Conservation (phyloP, 2,113 vertebrate genomes). For the Psittacula cyanocephala region DNA sequence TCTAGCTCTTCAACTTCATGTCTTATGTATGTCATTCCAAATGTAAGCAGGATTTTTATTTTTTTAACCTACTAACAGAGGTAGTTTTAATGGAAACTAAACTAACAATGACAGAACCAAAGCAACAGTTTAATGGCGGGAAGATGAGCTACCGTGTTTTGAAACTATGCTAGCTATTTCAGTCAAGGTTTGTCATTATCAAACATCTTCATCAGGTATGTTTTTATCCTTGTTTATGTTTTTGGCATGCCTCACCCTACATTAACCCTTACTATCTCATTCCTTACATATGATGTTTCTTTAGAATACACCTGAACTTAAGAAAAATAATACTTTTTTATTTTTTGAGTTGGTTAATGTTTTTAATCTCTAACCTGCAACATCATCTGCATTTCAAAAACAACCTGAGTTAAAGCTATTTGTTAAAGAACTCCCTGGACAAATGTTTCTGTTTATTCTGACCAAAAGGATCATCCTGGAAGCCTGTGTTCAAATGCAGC, state of each 20-base stretch:
- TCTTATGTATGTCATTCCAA: not conserved
- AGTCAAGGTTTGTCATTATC: not conserved
- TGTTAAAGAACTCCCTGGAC: not conserved
- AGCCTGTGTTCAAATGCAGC: not conserved
- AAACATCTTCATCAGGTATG: not conserved
- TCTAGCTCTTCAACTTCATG: not conserved
- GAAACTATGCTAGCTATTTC: not conserved
- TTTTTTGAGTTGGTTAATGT: not conserved
- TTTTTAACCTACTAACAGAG: not conserved
- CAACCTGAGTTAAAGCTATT: not conserved
- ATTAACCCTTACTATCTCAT: not conserved
- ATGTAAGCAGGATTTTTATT: not conserved
- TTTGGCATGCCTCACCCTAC: not conserved
- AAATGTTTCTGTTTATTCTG: not conserved
- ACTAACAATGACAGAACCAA: not conserved
- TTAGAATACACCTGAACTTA: not conserved
- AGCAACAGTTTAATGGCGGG: not conserved
- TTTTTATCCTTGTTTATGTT: not conserved
- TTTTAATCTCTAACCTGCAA: not conserved
- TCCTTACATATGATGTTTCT: accelerated
- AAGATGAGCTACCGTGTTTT: not conserved
- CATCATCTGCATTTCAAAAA: not conserved
- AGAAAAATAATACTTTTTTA: not conserved
- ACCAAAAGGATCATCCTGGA: not conserved
- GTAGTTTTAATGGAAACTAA: not conserved